A percentile compares a stretch with the other conserved stretches of the same genome.
phyloP scores from a whole-genome alignment of 1,140 invertebrate genomes.

The Leptestheria dahalacensis region DNA sequence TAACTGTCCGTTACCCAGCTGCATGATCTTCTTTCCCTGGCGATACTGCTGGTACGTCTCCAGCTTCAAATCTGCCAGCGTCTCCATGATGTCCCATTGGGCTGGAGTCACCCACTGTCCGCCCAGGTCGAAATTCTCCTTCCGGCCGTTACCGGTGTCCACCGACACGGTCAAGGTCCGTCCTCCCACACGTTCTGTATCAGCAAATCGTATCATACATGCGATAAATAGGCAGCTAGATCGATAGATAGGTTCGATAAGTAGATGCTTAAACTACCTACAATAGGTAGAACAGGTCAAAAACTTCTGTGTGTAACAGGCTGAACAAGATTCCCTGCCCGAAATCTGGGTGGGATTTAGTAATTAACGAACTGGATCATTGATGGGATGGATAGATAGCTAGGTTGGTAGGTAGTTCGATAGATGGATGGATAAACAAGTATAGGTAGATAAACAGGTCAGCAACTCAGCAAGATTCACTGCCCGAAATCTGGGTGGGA shows the following conservation, averaged over 20 bases:
- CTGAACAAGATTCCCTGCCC: no score
- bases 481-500: no score
- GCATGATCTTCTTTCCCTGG: constrained; percentile 28
- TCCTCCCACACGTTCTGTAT: constrained; percentile 21
- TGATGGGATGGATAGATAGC: no score
- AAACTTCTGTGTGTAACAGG: no score
- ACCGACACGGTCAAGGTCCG: constrained; percentile 19
- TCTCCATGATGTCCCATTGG: constrained; percentile 21
- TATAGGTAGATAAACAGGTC: no score
- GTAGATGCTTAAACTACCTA: no score
- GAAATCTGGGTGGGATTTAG: no score
- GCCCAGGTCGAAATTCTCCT: constrained; percentile 21
- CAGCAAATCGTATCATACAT: not conserved
- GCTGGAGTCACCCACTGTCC: constrained; percentile 23
- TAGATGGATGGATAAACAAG: no score
- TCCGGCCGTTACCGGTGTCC: constrained; percentile 16
- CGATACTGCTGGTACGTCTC: constrained; percentile 24
- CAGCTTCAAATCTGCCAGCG: constrained; percentile 20
- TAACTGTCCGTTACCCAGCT: constrained; percentile 24
- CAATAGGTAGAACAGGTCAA: no score
- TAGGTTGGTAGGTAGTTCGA: no score
- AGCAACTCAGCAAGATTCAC: no score
- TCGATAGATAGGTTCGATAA: not conserved
- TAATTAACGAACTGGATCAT: no score
- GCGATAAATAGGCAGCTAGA: not conserved